These are phyloP conservation scores for Sphaeramia orbicularis DNA, from an alignment of 2,797 vertebrate genomes.

Conservation along the genomic window DNA sequence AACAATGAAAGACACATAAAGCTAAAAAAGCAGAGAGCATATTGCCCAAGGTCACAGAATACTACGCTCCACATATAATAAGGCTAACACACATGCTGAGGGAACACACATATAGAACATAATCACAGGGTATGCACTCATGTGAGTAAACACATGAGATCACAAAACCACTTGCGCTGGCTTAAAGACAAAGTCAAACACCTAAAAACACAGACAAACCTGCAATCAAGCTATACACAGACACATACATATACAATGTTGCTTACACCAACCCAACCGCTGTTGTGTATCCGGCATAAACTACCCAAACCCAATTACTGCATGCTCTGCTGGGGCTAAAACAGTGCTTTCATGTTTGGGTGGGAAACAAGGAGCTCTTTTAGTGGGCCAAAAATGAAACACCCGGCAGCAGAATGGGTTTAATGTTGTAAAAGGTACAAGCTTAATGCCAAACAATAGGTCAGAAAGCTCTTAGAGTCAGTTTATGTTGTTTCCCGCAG, in stretches of 20 bases:
- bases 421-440: slow-evolving; percentile 67
- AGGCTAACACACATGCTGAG: slow-evolving; percentile 34
- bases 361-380: slow-evolving; percentile 68
- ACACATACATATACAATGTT: slow-evolving; percentile 31
- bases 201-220: slow-evolving; percentile 71
- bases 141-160: slow-evolving; percentile 72
- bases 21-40: slow-evolving; percentile 60
- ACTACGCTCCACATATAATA: slow-evolving; percentile 32
- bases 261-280: slow-evolving; percentile 42
- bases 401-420: slow-evolving; percentile 59
- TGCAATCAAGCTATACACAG: slow-evolving; percentile 65
- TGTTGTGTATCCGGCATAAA: slow-evolving; percentile 57
- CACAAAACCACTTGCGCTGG: slow-evolving; percentile 63
- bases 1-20: slow-evolving; percentile 60
- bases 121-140: slow-evolving; percentile 62
- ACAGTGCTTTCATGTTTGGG: slow-evolving; percentile 46
- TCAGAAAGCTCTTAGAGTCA: slow-evolving; percentile 51
- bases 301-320: slow-evolving; percentile 68
- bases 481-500: slow-evolving; percentile 60
- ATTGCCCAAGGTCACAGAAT: slow-evolving; percentile 60
- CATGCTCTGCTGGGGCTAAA: slow-evolving; percentile 48
- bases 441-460: slow-evolving; percentile 65
- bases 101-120: slow-evolving; percentile 58
- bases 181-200: slow-evolving; percentile 69
- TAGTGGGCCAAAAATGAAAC: slow-evolving; percentile 43